These are phyloP conservation scores for Tetramorium parvispinum DNA, from an alignment of 1,140 invertebrate genomes.

Conservation along the genomic window DNA sequence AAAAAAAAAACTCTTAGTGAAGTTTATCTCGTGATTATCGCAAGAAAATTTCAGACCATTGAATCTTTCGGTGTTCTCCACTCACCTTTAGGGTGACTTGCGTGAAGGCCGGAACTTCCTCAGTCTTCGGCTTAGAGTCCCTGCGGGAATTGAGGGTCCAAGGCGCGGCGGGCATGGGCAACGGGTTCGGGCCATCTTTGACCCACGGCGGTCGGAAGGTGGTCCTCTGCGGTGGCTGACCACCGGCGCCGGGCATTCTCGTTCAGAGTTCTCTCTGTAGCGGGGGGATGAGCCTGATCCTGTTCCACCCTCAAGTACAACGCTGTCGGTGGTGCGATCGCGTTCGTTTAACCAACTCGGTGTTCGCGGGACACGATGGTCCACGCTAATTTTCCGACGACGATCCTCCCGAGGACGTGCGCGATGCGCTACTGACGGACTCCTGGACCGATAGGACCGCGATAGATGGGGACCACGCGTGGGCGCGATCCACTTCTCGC, in stretches of 20 bases:
- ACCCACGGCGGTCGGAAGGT: slow-evolving; percentile 94
- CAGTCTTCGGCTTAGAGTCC: slow-evolving; percentile 80
- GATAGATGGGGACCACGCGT: slow-evolving; percentile 69
- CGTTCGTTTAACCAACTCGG: not conserved
- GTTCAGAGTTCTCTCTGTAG: not conserved
- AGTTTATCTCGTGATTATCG: not conserved
- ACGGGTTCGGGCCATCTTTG: slow-evolving; percentile 88
- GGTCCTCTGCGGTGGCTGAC: slow-evolving; percentile 85
- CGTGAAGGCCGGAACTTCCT: slow-evolving; percentile 82
- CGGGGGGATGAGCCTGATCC: not conserved
- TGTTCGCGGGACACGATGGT: not conserved
- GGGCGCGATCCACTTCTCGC: slow-evolving; percentile 70
- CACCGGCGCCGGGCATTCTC: slow-evolving; percentile 83
- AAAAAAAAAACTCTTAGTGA: not conserved
- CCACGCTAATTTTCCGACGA: not conserved
- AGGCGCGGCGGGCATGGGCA: slow-evolving; percentile 87
- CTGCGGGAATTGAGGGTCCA: slow-evolving; percentile 88
- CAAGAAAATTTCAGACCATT: not conserved
- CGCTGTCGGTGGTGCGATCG: not conserved
- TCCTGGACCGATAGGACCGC: slow-evolving; percentile 60
- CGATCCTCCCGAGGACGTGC: slow-evolving; percentile 75
- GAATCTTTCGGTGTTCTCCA: not conserved
- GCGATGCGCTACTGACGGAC: slow-evolving; percentile 72
- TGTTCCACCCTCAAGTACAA: not conserved
- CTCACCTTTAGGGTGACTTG: slow-evolving; percentile 83